Base-by-base conservation (phyloP, 2,113 vertebrate genomes). In the Phalacrocorax brasilianus region DNA sequence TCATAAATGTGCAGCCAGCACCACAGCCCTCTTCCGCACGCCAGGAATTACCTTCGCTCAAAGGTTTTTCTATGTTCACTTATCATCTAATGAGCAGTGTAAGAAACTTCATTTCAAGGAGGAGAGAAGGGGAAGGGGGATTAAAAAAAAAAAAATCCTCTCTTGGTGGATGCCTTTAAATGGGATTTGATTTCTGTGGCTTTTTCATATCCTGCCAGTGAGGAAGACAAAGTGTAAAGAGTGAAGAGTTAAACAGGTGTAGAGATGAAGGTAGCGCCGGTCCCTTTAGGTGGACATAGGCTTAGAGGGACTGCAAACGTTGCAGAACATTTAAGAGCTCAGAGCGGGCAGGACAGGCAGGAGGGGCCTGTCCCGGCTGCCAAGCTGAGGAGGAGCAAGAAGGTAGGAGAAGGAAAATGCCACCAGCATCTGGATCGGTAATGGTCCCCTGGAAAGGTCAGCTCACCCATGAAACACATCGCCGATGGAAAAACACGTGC, bases 61-160 rank as follows among this genome's bases (percentile, higher is more conserved):
- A 95, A 97, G 95, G 88, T 93, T 94, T 93, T 93, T 80, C 92
- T 95, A 68, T 77, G 77, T 88, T 94, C 97, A 97, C 97, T 97
- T 96, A 97, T 95, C 96, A 96, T 83, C 97, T 97, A 97, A 97
- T 97, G 96, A 97, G 96, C 95, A 96, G 92, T 26, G 90, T 70
- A 95, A 92, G 93, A 97, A 97, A 94, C 95, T 95, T 95, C 95
- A 94, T 97, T 97, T 97, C 96, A 85, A 97, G 95, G 68, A 95
- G 85, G 75, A 77, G 71, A 95, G 94, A 85, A 86, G 72, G 50
- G 85, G 85, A 94, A 94, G 91, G 86, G 84, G 83, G 91, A 91
- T 95, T 91, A 20, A 85, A 93, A 91, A 89, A 87, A 79, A 35
- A 33, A 85, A 32, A 40, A 56, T 65, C 65, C 93, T 84, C 76